phyloP scores from a whole-genome alignment of 2,113 vertebrate genomes.

The Onychostruthus taczanowskii region DNA sequence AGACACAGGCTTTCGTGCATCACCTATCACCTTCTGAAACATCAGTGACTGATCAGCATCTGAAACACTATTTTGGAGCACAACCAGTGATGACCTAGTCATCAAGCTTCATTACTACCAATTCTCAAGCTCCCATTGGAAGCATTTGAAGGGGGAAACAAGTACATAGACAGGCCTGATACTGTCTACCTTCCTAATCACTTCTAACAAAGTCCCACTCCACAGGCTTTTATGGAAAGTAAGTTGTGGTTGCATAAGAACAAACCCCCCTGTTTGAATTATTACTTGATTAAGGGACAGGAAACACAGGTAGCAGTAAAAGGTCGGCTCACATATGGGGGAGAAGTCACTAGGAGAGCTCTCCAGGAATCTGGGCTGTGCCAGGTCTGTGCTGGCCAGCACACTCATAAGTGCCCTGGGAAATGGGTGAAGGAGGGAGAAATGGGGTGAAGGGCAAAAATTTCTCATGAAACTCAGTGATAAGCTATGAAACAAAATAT shows the following conservation, averaged over 20 bases:
- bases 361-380: not conserved
- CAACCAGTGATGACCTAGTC: not conserved
- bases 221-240: not conserved
- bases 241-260: not conserved
- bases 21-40: not conserved
- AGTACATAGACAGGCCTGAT: not conserved
- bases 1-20: not conserved
- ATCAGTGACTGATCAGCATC: not conserved
- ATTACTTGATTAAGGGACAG: not conserved
- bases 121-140: not conserved
- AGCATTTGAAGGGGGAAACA: not conserved
- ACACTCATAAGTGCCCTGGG: not conserved
- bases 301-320: not conserved
- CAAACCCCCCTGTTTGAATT: not conserved
- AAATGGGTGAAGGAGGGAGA: not conserved
- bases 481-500: not conserved
- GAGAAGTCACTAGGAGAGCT: not conserved
- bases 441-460: not conserved
- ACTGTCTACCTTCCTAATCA: not conserved
- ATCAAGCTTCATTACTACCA: not conserved
- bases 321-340: fast-evolving
- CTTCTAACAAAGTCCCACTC: not conserved
- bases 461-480: not conserved
- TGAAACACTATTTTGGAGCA: not conserved
- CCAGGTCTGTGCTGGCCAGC: not conserved